Evolutionary conservation across 2,797 vertebrate genomes (phyloP), one percentile per base, ranked within the genome.

Genomic region (Moxostoma hubbsi): DNA sequence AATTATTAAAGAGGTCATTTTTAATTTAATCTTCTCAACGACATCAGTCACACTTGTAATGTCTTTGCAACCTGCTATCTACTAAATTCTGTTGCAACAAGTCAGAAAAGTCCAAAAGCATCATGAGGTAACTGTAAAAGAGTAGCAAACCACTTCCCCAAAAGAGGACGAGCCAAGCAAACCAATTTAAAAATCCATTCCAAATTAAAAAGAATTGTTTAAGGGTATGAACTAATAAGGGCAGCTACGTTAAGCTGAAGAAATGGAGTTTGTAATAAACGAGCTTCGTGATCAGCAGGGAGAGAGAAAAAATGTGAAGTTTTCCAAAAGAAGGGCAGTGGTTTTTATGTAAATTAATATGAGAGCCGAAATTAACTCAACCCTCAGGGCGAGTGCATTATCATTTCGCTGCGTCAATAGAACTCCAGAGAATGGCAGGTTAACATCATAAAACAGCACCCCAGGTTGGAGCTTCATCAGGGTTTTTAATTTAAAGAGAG

Each of bases 191-290:
- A 84, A 83, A 87, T 81, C 81, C 76, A 83, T 90, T 90, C 88
- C 67, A 79, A 73, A 88, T 89, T 86, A 79, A 91, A 91, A 90
- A 86, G 79, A 90, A 87, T 88, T 86, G 88, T 92, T 91, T 91
- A 89, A 90, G 88, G 79, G 82, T 82, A 75, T 84, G 84, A 87
- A 88, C 90, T 87, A 86, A 91, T 90, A 89, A 87, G 88, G 84
- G 78, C 85, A 62, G 66, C 85, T 89, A 85, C 83, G 78, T 91
- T 90, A 87, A 86, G 51, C 36, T 74, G 83, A 77, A 74, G 81
- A 86, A 90, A 90, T 85, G 82, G 82, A 85, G 80, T 86, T 24
- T 18, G 46, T 74, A 84, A 80, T 81, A 79, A 87, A 68, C 75
- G 81, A 85, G 79, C 82, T 81, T 81, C 49, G 77, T 83, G 82